A percentile compares a stretch with the other conserved stretches of the same genome.
Evolutionary conservation across 2,888 invertebrate species (phyloP).

Genomic region (Pachliopta kotzebuea): DNA sequence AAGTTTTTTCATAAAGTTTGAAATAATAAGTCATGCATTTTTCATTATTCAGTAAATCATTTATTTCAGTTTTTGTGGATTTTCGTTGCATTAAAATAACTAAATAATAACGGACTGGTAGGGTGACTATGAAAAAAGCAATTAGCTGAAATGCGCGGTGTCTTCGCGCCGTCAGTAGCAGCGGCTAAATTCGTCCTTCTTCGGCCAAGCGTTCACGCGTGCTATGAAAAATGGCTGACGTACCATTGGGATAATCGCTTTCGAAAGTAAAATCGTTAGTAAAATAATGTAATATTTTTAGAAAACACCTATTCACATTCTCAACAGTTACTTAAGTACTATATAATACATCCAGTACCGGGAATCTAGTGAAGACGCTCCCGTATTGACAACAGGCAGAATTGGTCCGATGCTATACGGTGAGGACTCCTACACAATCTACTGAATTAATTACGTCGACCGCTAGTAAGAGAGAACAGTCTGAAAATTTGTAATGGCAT

Average conservation of each 20-base stretch:
- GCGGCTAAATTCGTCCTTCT: constrained; percentile 55
- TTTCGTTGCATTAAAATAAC: constrained; percentile 25
- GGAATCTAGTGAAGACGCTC: no score
- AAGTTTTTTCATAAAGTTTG: neutral
- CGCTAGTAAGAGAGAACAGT: no score
- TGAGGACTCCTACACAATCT: no score
- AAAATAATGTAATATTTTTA: neutral
- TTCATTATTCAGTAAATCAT: neutral
- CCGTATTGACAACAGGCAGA: no score
- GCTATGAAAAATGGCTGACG: constrained; percentile 69
- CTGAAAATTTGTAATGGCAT: no score
- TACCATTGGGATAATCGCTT: constrained; percentile 37
- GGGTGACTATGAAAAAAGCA: constrained; percentile 59
- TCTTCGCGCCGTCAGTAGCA: constrained; percentile 29
- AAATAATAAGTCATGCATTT: neutral
- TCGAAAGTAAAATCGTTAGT: constrained; percentile 28
- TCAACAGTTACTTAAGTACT: no score
- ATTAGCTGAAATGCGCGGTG: constrained; percentile 67
- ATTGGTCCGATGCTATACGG: no score
- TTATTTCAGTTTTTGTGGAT: constrained; percentile 5
- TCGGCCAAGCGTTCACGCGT: constrained; percentile 71
- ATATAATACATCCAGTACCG: no score
- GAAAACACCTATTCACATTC: no score
- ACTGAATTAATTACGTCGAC: no score
- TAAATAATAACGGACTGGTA: constrained; percentile 24